phyloP scores from a whole-genome alignment of 2,888 invertebrate genomes.

The Carpatolechia fugitivella region DNA sequence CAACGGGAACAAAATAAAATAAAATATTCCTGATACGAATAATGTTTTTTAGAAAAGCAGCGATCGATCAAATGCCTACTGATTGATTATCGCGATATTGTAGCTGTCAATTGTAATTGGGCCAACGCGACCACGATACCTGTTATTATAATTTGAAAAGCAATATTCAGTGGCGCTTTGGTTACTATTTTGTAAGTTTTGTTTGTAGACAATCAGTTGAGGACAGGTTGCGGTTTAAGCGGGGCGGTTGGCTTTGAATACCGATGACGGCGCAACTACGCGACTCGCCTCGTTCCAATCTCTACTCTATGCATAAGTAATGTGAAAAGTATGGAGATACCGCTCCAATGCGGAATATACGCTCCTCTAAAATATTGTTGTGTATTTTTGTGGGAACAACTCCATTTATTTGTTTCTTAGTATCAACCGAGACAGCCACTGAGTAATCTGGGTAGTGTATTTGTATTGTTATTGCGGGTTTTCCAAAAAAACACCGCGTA shows the following conservation, averaged over 20 bases:
- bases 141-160: neutral
- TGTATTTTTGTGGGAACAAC: conserved; percentile 70
- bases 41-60: neutral
- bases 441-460: conserved; percentile 18
- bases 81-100: no score
- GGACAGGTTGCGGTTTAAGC: conserved; percentile 62
- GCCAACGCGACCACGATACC: neutral
- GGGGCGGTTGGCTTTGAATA: conserved; percentile 63
- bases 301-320: conserved; percentile 78
- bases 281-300: conserved; percentile 72
- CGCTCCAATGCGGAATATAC: conserved; percentile 59
- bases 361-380: conserved; percentile 67
- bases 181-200: conserved; percentile 38
- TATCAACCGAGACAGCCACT: conserved; percentile 30
- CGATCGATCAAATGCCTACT: no score
- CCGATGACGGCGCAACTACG: conserved; percentile 69
- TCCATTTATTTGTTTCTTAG: conserved; percentile 61
- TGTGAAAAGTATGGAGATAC: conserved; percentile 75
- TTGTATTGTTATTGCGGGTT: neutral
- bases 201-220: conserved; percentile 64
- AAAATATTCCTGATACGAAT: no score
- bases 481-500: neutral
- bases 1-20: no score
- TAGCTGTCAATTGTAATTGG: neutral
- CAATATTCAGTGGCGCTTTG: neutral